phyloP scores from a whole-genome alignment of 2,113 vertebrate species.

The Sturnus vulgaris region DNA sequence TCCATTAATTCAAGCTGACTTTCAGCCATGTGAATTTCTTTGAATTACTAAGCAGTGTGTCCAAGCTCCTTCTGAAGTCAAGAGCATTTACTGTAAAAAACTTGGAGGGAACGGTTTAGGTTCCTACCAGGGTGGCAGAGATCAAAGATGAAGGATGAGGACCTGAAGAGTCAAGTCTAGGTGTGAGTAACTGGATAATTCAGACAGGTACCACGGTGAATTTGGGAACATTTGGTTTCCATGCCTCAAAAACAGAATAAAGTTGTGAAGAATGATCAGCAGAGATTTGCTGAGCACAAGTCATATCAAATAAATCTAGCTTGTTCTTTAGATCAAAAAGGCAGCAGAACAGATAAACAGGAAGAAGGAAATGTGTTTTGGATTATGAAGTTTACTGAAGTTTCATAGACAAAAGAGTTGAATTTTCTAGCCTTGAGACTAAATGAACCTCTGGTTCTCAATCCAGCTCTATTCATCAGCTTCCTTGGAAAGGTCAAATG shows the following conservation, averaged over 20 bases:
- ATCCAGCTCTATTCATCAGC: background rate
- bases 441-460: background rate
- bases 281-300: background rate
- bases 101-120: background rate
- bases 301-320: background rate
- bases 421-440: background rate
- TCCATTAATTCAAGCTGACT: background rate
- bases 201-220: background rate
- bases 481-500: background rate
- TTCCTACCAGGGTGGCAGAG: background rate
- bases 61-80: background rate
- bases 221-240: background rate
- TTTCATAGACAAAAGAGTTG: background rate
- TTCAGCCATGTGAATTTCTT: background rate
- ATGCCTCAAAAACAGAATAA: background rate
- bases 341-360: background rate
- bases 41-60: background rate
- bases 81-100: background rate
- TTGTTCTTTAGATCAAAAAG: background rate
- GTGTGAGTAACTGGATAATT: background rate
- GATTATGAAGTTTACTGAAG: background rate
- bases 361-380: background rate
- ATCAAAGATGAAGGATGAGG: background rate
- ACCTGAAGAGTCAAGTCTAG: background rate
- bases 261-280: background rate